These are phyloP conservation scores for Sylvia borin DNA, from an alignment of 2,797 vertebrate species.

Conservation along the genomic window DNA sequence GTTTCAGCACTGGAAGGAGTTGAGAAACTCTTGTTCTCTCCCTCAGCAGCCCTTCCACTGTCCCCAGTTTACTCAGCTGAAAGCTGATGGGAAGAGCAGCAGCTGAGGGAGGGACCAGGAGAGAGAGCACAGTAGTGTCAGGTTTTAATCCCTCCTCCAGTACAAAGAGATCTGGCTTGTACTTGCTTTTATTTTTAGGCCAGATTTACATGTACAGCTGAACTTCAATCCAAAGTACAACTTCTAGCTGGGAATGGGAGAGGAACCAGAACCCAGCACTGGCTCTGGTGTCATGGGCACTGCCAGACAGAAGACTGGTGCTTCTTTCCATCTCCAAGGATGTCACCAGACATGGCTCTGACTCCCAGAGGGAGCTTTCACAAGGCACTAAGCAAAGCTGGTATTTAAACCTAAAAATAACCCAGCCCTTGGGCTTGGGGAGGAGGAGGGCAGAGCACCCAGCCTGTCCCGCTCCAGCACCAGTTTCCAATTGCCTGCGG, in stretches of 20 bases:
- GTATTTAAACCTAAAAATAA: conserved; percentile 7
- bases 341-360: neutral
- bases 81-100: neutral
- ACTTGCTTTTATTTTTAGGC: conserved; percentile 55
- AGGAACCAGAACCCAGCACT: neutral
- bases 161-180: neutral
- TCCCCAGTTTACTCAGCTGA: neutral
- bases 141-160: conserved; percentile 8
- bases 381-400: neutral
- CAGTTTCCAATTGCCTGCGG: conserved; percentile 1
- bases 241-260: neutral
- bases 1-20: neutral
- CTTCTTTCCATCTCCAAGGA: neutral
- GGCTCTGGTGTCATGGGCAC: accelerated
- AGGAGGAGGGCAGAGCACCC: neutral
- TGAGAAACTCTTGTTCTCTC: neutral
- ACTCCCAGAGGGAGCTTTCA: neutral
- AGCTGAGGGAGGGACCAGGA: neutral
- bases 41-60: neutral
- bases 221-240: neutral
- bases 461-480: neutral
- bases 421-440: neutral
- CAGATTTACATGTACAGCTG: neutral
- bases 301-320: neutral
- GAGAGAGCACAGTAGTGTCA: neutral